Conservation (phyloP, 2,797 vertebrate species). For the Rachycentron canadum region DNA sequence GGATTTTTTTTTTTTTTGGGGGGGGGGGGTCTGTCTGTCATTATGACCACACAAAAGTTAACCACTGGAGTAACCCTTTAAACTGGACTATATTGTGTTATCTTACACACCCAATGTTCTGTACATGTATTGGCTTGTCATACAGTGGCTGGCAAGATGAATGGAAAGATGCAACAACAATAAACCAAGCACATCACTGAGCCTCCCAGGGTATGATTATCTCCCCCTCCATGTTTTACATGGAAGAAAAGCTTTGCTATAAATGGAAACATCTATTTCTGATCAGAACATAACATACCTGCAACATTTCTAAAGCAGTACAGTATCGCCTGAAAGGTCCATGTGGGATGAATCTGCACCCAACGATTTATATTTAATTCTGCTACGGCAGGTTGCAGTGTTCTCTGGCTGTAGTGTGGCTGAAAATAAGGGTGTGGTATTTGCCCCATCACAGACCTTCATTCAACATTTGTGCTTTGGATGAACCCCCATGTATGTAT, state of each 20-base stretch:
- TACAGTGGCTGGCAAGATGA: background rate
- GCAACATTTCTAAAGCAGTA: slow-evolving; percentile 11
- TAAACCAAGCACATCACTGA: background rate
- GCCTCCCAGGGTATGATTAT: background rate
- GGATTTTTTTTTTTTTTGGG: background rate
- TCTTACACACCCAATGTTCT: background rate
- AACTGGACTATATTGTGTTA: background rate
- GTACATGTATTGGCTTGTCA: background rate
- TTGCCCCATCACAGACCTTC: background rate
- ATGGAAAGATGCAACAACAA: background rate
- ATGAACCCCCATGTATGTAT: no score
- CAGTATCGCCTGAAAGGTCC: background rate
- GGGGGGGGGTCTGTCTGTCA: background rate
- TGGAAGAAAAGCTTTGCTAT: slow-evolving; percentile 5
- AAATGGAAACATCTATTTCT: slow-evolving; percentile 28
- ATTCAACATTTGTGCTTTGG: background rate
- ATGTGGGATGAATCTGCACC: background rate
- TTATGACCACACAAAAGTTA: background rate
- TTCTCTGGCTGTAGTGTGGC: background rate
- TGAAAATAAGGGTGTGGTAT: background rate
- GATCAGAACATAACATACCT: background rate
- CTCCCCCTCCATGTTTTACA: slow-evolving; percentile 10
- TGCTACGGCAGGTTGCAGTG: background rate
- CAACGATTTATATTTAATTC: background rate
- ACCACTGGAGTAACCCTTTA: background rate